Evolutionary conservation across 2,797 vertebrate species (phyloP).

Genomic region (Melanogrammus aeglefinus): DNA sequence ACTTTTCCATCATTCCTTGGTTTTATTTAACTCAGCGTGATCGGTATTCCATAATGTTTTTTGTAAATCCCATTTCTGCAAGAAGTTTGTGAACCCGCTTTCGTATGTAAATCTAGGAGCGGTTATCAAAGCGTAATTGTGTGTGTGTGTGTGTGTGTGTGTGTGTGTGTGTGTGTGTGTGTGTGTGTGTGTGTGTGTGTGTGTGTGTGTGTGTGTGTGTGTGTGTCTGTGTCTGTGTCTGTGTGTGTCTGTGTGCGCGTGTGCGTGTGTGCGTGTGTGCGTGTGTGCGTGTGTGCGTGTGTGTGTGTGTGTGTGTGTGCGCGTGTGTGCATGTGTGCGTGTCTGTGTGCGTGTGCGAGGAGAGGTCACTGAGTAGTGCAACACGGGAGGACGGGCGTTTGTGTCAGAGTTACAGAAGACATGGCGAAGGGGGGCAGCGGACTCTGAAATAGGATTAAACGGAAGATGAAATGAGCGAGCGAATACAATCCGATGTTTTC

Average conservation of each 20-base stretch:
- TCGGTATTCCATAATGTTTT: constrained; percentile 32
- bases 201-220: constrained; percentile 34
- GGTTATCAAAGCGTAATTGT: constrained; percentile 55
- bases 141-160: constrained; percentile 37
- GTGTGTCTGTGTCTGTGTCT: constrained; percentile 42
- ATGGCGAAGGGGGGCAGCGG: constrained; percentile 33
- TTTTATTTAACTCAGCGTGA: neutral
- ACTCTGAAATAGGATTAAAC: constrained; percentile 69
- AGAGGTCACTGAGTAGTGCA: constrained; percentile 34
- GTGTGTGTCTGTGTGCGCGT: constrained; percentile 38
- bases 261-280: too few relatives aligned
- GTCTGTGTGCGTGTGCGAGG: constrained; percentile 39
- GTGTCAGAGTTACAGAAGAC: constrained; percentile 62
- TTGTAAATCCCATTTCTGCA: neutral
- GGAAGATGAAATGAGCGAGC: constrained; percentile 76
- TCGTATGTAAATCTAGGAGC: constrained; percentile 69
- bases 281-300: too few relatives aligned
- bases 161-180: constrained; percentile 38
- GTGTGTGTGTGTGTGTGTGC: constrained; percentile 38
- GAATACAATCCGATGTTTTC: constrained; percentile 69
- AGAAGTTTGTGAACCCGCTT: constrained; percentile 67
- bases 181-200: constrained; percentile 47
- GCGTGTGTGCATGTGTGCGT: constrained; percentile 40
- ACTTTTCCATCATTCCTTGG: neutral
- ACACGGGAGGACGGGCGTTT: constrained; percentile 57